phyloP scores from a whole-genome alignment of 2,888 invertebrate species.

The Amaurobius ferox region DNA sequence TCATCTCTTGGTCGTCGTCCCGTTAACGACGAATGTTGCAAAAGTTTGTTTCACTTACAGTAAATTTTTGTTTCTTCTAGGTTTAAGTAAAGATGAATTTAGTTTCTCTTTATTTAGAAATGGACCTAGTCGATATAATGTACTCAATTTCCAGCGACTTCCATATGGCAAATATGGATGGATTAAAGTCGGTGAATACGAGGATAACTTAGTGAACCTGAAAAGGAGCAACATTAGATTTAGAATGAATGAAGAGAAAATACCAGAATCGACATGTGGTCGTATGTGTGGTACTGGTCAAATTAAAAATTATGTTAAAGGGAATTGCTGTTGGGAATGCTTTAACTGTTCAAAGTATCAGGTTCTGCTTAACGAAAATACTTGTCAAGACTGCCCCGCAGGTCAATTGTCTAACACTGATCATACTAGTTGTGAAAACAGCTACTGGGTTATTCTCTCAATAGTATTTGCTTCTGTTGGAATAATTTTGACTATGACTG shows the following conservation, averaged over 20 bases:
- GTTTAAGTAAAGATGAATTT: constrained; percentile 92
- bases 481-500: constrained; percentile 77
- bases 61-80: constrained; percentile 81
- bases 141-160: constrained; percentile 94
- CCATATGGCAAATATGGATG: constrained; percentile 86
- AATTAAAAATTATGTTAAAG: constrained; percentile 93
- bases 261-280: constrained; percentile 94
- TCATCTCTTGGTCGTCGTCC: too few species aligned
- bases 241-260: constrained; percentile 50
- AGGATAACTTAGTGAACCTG: constrained; percentile 87
- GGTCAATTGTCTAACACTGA: constrained; percentile 72
- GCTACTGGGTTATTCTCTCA: constrained; percentile 94
- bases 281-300: constrained; percentile 91
- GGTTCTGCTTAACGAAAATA: constrained; percentile 88
- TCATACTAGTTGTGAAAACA: constrained; percentile 82
- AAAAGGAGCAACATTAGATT: constrained; percentile 78
- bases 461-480: constrained; percentile 82
- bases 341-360: constrained; percentile 92
- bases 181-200: constrained; percentile 90
- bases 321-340: constrained; percentile 96
- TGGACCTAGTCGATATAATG: constrained; percentile 95
- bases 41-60: too few species aligned
- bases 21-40: too few species aligned
- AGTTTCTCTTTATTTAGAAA: constrained; percentile 93
- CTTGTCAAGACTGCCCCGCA: constrained; percentile 86